Conservation (phyloP, 2,888 invertebrate species). For the Cheilosia soror region DNA sequence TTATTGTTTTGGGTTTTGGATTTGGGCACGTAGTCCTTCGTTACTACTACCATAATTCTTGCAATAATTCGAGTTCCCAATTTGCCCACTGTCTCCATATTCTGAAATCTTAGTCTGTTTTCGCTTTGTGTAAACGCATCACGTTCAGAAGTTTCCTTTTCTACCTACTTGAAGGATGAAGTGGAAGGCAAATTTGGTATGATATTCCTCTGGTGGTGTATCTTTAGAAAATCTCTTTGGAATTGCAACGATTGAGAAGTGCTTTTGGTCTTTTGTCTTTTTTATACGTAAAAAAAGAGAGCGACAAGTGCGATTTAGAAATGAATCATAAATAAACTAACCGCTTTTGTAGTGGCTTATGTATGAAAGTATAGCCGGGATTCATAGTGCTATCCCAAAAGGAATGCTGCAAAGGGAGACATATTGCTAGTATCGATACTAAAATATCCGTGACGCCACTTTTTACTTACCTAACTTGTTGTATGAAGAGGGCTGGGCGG, state of each 20-base stretch:
- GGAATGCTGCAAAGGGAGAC: no score
- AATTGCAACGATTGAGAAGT: conserved; percentile 14
- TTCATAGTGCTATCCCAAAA: no score
- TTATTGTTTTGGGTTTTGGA: conserved; percentile 20
- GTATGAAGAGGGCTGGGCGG: no score
- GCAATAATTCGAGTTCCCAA: neutral
- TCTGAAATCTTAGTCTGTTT: neutral
- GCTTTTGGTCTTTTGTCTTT: conserved; percentile 30
- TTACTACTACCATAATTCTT: conserved; percentile 37
- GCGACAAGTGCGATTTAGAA: conserved; percentile 1
- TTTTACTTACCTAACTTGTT: no score
- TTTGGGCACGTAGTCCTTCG: conserved; percentile 36
- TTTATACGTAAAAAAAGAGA: conserved; percentile 20
- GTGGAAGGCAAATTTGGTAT: conserved; percentile 22
- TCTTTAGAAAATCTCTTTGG: conserved; percentile 22
- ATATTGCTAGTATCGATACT: no score
- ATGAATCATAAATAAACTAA: conserved; percentile 1
- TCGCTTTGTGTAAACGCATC: conserved; percentile 40
- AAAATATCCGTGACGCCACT: no score
- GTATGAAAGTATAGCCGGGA: no score
- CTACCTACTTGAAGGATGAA: conserved; percentile 11
- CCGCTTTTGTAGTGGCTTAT: neutral
- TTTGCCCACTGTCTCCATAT: conserved; percentile 12
- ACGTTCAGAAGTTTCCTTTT: conserved; percentile 31
- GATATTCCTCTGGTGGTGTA: conserved; percentile 12